phyloP scores from a whole-genome alignment of 2,888 invertebrate species.

The Drosophila paramelanica region DNA sequence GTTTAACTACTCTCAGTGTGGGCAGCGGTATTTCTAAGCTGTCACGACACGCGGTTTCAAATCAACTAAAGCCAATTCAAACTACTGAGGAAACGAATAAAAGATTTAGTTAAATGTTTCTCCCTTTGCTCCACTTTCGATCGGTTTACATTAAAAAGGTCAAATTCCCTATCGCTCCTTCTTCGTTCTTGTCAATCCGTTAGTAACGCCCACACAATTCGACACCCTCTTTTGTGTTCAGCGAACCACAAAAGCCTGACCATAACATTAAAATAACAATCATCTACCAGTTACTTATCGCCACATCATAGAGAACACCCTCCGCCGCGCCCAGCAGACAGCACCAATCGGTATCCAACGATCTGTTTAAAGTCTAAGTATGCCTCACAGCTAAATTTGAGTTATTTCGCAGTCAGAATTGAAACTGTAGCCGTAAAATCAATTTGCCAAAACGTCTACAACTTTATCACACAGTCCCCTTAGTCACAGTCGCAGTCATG shows the following conservation, averaged over 20 bases:
- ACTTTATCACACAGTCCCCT: conserved; percentile 74
- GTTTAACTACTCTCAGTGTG: conserved; percentile 46
- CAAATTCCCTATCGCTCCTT: conserved; percentile 44
- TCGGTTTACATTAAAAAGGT: conserved; percentile 13
- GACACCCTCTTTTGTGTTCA: conserved; percentile 60
- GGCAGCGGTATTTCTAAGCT: conserved; percentile 35
- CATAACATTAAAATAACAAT: conserved; percentile 77
- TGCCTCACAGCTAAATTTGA: conserved; percentile 71
- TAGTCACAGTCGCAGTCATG: conserved; percentile 43
- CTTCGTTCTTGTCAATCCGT: conserved; percentile 69
- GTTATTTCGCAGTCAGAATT: conserved; percentile 67
- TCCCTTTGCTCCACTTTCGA: conserved; percentile 11
- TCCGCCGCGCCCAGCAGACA: conserved; percentile 33
- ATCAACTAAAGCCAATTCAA: conserved; percentile 3
- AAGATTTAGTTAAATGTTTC: no score
- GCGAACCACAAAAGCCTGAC: conserved; percentile 49
- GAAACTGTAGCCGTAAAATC: conserved; percentile 79
- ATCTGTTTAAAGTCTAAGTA: conserved; percentile 80
- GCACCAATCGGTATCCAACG: conserved; percentile 64
- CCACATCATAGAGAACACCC: conserved; percentile 52
- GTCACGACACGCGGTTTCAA: conserved; percentile 11
- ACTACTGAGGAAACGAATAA: background rate
- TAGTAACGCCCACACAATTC: conserved; percentile 72
- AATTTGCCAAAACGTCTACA: conserved; percentile 82
- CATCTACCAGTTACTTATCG: conserved; percentile 76